Evolutionary conservation across 2,888 invertebrate species (phyloP), one percentile per base, ranked within the genome.

Genomic region (Pheosia tremula): DNA sequence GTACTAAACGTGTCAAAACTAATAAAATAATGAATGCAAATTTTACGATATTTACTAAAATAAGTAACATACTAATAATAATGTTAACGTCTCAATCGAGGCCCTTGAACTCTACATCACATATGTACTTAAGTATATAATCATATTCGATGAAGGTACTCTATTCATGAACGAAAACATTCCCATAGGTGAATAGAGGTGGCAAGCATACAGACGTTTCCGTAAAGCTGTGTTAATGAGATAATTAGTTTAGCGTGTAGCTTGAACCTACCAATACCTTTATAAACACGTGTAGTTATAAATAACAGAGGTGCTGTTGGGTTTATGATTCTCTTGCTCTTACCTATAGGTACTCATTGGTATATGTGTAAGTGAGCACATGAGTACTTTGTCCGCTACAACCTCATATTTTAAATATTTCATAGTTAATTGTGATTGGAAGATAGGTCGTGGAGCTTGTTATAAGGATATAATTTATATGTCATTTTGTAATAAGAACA

Each of bases 181-280:
- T 53, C 53, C 53, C 53, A 53, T 56, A 41, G 11, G 13, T 62
- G 41, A 56, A 56, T 41, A 62, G 49, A 56, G 10, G 5, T 45
- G 63, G 52, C 54, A 64, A 59, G 67, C 64, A 74, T 76, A 63
- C 57, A 67, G 67, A 64, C 64, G 62, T 63, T 74, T 75, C 75
- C 71, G 73, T 75, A 63, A 55, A 60, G 61, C 52, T n/a, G 74
- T 58, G 76, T 65, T 74, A 74, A 74, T 74, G 54, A 74, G 68
- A 68, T 67, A 56, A 71, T 67, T 66, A 71, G 65, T 74, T 74
- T 75, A 74, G 74, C 76, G 58, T 59, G 38, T 5, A 41, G 54
- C 52, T 59, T 58, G 53, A 67, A 63, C 41, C 56, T 50, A 57
- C 53, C 36, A 53, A 53, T 53, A 38, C 45, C 8, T 49, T 57